Conservation (phyloP, 2,797 vertebrate species). For the Threskiornis aethiopicus region DNA sequence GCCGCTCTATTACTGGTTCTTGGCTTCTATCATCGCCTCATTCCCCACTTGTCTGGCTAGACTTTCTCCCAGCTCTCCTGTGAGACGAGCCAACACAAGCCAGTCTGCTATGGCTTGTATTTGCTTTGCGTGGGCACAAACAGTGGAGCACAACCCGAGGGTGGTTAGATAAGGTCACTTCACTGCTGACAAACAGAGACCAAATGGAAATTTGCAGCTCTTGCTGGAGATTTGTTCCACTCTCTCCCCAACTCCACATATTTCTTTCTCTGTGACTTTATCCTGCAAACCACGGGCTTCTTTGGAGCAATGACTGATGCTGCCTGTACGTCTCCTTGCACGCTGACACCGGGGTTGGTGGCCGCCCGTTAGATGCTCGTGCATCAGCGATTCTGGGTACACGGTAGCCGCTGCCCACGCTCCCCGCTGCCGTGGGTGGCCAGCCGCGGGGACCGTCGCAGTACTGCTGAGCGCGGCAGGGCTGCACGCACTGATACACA, state of each 20-base stretch:
- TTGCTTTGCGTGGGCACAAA: background rate
- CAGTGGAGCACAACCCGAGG: background rate
- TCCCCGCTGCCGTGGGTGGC: background rate
- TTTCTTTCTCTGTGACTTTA: background rate
- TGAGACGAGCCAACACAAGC: background rate
- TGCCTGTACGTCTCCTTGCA: background rate
- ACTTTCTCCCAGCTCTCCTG: background rate
- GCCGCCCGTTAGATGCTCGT: rapidly evolving
- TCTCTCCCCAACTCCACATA: rapidly evolving
- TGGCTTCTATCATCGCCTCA: background rate
- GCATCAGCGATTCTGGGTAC: background rate
- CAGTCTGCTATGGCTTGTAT: background rate
- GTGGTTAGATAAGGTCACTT: background rate
- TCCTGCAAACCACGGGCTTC: background rate
- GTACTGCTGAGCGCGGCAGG: rapidly evolving
- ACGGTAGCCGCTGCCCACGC: rapidly evolving
- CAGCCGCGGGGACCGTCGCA: background rate
- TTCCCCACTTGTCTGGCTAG: background rate
- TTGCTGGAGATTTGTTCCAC: background rate
- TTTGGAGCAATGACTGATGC: background rate
- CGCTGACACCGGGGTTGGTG: background rate
- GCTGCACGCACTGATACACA: background rate
- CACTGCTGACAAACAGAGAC: background rate
- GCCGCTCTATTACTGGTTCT: background rate
- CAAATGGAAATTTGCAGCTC: background rate